Conservation (phyloP, 92 coral and sea anemone genomes). For the Parazoanthus swiftii region DNA sequence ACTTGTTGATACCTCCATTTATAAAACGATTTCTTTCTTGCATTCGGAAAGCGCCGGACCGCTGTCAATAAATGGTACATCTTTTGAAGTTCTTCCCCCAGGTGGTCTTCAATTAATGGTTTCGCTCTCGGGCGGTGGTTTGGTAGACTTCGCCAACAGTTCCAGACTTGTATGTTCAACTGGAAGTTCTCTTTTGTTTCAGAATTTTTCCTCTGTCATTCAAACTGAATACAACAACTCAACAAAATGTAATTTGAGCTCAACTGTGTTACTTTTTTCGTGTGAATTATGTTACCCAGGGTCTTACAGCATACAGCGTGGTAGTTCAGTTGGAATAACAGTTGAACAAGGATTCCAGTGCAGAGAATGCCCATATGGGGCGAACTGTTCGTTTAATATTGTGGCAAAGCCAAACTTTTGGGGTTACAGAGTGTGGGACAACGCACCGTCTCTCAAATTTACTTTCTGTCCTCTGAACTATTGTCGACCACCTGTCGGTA, state of each 20-base stretch:
- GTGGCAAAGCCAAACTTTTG: constrained; percentile 66
- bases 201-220: not conserved
- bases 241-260: not conserved
- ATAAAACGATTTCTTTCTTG: constrained; percentile 1
- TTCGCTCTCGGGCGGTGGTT: not conserved
- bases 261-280: not conserved
- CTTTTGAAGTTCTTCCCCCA: not conserved
- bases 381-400: constrained; percentile 53
- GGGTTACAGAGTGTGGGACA: constrained; percentile 59
- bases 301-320: constrained; percentile 36
- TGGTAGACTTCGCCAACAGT: constrained; percentile 19
- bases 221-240: not conserved
- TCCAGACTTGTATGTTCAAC: constrained; percentile 15
- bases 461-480: constrained; percentile 71
- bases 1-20: not conserved
- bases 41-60: constrained; percentile 29
- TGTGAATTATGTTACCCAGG: constrained; percentile 20
- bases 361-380: constrained; percentile 77
- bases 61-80: constrained; percentile 3
- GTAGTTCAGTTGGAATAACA: constrained; percentile 15
- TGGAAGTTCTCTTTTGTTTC: constrained; percentile 11
- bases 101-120: not conserved
- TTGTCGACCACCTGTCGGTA: constrained; percentile 52
- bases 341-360: constrained; percentile 46
- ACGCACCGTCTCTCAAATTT: constrained; percentile 57